These are phyloP conservation scores for Apodemia mormo DNA, from an alignment of 2,888 invertebrate genomes.

Conservation along the genomic window DNA sequence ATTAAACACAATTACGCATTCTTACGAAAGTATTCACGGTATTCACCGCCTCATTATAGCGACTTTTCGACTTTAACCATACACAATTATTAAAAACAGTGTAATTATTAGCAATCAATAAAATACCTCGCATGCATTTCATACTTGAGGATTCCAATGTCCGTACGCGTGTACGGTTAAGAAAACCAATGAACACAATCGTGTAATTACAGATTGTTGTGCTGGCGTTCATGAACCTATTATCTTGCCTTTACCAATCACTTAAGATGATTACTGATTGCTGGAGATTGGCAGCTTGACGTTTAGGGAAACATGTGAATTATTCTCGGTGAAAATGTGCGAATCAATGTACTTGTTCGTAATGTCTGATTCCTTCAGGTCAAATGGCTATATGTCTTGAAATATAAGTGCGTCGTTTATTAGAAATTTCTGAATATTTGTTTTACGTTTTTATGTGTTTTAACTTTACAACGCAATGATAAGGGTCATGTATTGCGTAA, in stretches of 20 bases:
- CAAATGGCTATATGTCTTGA: not conserved
- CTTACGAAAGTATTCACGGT: slow-evolving; percentile 3
- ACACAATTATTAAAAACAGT: slow-evolving; percentile 11
- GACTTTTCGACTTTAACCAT: slow-evolving; percentile 18
- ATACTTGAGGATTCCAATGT: slow-evolving; percentile 8
- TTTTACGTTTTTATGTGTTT: too few relatives aligned
- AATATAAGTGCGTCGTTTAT: not conserved
- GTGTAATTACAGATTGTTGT: slow-evolving; percentile 18
- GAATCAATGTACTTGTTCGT: not conserved
- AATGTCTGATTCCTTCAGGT: not conserved
- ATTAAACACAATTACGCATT: slow-evolving; percentile 7
- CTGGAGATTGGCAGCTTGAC: slow-evolving; percentile 12
- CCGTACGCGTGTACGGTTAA: not conserved
- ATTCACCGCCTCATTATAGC: slow-evolving; percentile 11
- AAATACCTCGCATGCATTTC: slow-evolving; percentile 14
- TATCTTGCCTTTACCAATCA: slow-evolving; percentile 25
- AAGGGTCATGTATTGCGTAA: too few relatives aligned
- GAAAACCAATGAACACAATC: slow-evolving; percentile 14
- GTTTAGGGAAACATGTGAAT: slow-evolving; percentile 16
- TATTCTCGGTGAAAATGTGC: slow-evolving; percentile 9
- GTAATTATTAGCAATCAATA: slow-evolving; percentile 18
- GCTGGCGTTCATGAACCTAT: slow-evolving; percentile 18
- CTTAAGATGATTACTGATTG: slow-evolving; percentile 20
- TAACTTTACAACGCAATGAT: not conserved
- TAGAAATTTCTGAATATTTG: not conserved